Evolutionary conservation across 2,113 vertebrate genomes (phyloP).

Genomic region (Toxotes chatareus): DNA sequence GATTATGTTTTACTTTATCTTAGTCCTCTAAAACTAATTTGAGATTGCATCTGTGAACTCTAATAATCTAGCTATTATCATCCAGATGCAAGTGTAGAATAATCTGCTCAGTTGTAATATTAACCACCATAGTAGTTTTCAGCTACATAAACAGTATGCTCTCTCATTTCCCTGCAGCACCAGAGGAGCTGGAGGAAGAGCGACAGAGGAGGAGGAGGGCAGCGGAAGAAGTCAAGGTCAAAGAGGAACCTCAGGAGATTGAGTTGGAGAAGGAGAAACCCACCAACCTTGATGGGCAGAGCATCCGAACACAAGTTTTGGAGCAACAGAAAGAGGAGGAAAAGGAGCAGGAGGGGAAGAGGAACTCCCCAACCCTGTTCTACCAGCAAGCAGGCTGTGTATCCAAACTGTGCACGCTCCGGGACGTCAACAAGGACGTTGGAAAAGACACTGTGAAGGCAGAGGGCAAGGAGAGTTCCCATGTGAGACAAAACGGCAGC

Average conservation of each 20-base stretch:
- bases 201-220: conserved; percentile 89
- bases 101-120: background rate
- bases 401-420: conserved; percentile 90
- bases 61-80: conserved; percentile 29
- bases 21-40: conserved; percentile 33
- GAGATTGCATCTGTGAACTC: conserved; percentile 37
- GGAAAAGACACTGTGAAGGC: conserved; percentile 86
- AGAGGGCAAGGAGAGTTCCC: conserved; percentile 83
- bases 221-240: conserved; percentile 88
- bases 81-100: conserved; percentile 15
- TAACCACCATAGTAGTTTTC: background rate
- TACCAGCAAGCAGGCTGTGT: conserved; percentile 90
- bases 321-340: conserved; percentile 66
- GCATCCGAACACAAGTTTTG: conserved; percentile 45
- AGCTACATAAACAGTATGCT: background rate
- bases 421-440: conserved; percentile 66
- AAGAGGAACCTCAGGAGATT: conserved; percentile 92
- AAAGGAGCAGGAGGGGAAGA: conserved; percentile 65
- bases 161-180: conserved; percentile 81
- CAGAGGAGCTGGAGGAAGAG: conserved; percentile 95
- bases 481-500: conserved; percentile 83
- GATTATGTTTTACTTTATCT: conserved; percentile 33
- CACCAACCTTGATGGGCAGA: conserved; percentile 39
- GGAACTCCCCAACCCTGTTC: conserved; percentile 85
- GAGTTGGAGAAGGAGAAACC: conserved; percentile 86